These are phyloP conservation scores for Hemiprocne comata DNA, from an alignment of 2,113 vertebrate genomes.

Conservation along the genomic window DNA sequence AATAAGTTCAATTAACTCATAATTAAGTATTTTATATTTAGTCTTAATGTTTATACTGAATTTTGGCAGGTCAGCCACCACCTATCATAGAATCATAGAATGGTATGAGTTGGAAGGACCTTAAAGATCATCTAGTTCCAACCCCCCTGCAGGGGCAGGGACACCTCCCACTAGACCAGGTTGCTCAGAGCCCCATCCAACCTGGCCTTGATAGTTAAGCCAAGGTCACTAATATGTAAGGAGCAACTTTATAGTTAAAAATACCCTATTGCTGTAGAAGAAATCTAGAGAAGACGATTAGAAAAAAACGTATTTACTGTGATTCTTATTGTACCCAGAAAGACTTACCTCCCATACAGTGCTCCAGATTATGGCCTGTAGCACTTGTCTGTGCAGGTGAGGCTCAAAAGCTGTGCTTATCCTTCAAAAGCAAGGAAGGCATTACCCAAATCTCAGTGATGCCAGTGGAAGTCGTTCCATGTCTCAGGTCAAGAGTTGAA, in stretches of 20 bases:
- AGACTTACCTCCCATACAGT: not conserved
- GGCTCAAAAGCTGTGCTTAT: not conserved
- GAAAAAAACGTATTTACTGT: not conserved
- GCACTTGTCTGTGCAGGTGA: not conserved
- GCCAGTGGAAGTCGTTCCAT: not conserved
- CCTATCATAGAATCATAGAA: not conserved
- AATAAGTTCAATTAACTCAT: not conserved
- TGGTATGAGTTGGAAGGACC: too few relatives aligned
- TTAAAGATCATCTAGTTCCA: too few relatives aligned
- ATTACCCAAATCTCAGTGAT: not conserved
- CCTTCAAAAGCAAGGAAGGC: not conserved
- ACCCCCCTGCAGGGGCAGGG: too few relatives aligned
- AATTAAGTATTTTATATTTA: not conserved
- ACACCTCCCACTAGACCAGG: too few relatives aligned
- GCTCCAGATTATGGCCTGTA: not conserved
- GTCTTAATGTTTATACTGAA: not conserved
- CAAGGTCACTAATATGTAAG: not conserved
- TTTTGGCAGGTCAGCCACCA: not conserved
- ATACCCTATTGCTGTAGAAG: not conserved
- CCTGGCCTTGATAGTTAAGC: not conserved
- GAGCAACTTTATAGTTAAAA: not conserved
- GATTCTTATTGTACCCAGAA: not conserved
- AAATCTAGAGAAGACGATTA: not conserved
- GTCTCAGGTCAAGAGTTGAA: not conserved
- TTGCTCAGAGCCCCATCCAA: too few relatives aligned